Base-by-base conservation (phyloP, 2,888 invertebrate species). In the Celastrina argiolus region DNA sequence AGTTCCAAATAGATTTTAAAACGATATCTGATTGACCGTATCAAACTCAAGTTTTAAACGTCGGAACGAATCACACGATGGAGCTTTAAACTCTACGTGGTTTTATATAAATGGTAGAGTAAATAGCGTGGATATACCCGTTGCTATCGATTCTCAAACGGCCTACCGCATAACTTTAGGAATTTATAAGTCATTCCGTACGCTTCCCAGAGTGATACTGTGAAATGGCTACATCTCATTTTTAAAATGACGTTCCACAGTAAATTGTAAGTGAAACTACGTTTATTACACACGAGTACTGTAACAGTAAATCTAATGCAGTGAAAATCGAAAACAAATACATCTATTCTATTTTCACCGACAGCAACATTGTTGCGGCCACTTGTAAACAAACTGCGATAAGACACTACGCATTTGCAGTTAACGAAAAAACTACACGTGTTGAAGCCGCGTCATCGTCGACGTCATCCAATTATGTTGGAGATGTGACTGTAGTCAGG, bases 1-100 rank as follows among this genome's bases (percentile, higher is more conserved):
- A 12, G 51, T 66, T 51, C 18, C 63, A 66, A 69, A 67, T 66
- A 51, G 61, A 59, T 66, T 67, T 63, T 51, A 51, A 68, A 34
- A 51, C 66, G 68, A 67, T 68, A 64, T 56, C 66, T 66, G 64
- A 64, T 68, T 68, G 63, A 70, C 68, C 68, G 59, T 69, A 59
- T 34, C 69, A 28, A 66, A 68, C 65, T 65, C 31, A 58, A 65
- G 63, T 56, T 42, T 66, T 66, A 67, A 70, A 70, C 67, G 68
- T 68, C 67, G 66, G 64, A 68, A 68, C 68, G 68, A 70, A 70
- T 68, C 34, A 39, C 45, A 56, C 63, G 63, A 63, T 65, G 39
- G 31, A 65, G 56, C 61, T 45, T n/a, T 39, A 34, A 26, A 14
- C 51, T 56, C 31, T 63, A 64, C 42, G 42, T 63, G 64, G 64